A percentile compares a stretch with the other conserved stretches of the same genome.
These are phyloP conservation scores for Egretta garzetta DNA, from an alignment of 2,113 vertebrate species.

Conservation along the genomic window DNA sequence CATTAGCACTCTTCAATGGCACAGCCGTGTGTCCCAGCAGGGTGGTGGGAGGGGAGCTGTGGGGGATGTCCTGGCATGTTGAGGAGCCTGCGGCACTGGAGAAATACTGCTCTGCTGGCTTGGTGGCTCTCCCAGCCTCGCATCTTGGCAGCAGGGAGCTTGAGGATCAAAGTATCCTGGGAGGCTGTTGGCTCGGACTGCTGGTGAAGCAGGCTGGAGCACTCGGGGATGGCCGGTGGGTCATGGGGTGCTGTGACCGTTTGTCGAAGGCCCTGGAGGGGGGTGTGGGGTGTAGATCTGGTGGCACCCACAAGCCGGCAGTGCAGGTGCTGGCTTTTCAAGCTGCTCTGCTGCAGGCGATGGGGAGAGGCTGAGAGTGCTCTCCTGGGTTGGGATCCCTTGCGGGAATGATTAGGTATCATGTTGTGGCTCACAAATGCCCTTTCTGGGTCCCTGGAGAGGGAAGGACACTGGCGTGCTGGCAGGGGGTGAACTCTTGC, in stretches of 20 bases:
- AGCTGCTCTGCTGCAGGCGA: neutral
- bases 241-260: accelerated
- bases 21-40: accelerated
- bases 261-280: accelerated
- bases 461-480: neutral
- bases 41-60: neutral
- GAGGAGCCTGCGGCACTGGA: neutral
- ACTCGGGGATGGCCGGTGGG: accelerated
- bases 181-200: neutral
- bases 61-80: conserved; percentile 23
- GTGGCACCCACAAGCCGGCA: neutral
- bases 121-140: conserved; percentile 6
- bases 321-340: neutral
- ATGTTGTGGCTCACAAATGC: accelerated
- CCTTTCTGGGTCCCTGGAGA: neutral
- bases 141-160: neutral
- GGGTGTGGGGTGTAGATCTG: too few species aligned
- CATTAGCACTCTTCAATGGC: neutral
- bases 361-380: neutral
- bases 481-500: neutral
- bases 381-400: neutral
- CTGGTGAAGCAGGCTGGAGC: neutral
- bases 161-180: neutral
- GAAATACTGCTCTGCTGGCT: conserved; percentile 67
- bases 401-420: accelerated